Conservation (phyloP, 1,140 invertebrate species). For the Neodiprion lecontei region DNA sequence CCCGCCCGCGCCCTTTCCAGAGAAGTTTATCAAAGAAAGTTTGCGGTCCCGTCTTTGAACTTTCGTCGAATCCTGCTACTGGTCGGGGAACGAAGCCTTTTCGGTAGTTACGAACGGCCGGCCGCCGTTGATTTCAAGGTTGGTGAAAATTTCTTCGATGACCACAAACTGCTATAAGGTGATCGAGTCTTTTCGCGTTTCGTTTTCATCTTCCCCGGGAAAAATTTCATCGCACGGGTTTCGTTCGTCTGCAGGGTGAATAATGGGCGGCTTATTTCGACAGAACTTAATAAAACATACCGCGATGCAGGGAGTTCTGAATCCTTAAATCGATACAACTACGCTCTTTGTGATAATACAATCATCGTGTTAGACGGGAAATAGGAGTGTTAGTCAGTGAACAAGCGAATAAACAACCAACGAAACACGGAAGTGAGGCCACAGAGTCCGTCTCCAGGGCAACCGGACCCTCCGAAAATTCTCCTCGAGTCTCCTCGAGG, state of each 20-base stretch:
- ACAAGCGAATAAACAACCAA: not conserved
- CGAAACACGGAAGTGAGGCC: conserved; percentile 13
- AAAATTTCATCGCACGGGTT: too few species aligned
- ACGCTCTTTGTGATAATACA: conserved; percentile 9
- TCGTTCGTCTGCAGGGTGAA: too few species aligned
- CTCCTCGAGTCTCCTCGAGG: conserved; percentile 28
- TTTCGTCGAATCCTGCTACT: not conserved
- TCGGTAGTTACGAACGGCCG: not conserved
- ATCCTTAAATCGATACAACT: not conserved
- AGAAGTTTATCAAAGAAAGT: conserved; percentile 3
- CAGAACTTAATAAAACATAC: too few species aligned
- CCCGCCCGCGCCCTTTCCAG: not conserved
- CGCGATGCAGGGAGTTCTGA: too few species aligned
- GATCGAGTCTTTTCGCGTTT: too few species aligned
- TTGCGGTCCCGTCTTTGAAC: conserved; percentile 4
- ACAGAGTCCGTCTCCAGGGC: conserved; percentile 45
- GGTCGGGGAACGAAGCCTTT: too few species aligned
- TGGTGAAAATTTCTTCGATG: not conserved
- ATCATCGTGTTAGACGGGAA: conserved; percentile 35
- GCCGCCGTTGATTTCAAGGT: not conserved
- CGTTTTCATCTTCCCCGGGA: too few species aligned
- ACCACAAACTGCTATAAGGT: not conserved
- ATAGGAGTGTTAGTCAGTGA: conserved; percentile 37
- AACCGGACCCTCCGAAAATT: conserved; percentile 44
- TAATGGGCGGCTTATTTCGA: too few species aligned